Base-by-base conservation (phyloP, 1,140 invertebrate species). In the Drepana arcuata region DNA sequence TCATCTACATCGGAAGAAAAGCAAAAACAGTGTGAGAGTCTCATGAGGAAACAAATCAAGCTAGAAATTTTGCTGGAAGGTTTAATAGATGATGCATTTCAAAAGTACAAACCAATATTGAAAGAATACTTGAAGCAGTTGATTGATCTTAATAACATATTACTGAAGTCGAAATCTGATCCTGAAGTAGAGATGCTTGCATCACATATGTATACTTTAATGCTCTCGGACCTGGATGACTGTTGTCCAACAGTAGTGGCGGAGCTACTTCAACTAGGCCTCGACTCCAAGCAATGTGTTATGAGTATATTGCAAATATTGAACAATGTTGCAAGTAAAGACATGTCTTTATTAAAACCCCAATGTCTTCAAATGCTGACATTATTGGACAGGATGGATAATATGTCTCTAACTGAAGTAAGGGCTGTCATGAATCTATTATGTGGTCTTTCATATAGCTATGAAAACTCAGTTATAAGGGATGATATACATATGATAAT, bases 401-500 rank as follows among this genome's bases (percentile, higher is more conserved):
- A 71, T 37, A 75, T 84, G 61, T 47, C 49, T 28, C 16, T 80
- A 36, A 42, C 32, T 35, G 78, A 82, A 67, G 64, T 79, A 14
- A 70, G 63, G 40, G 72, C 67, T 16, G 61, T 78, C 0, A 83
- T 82, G 77, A 72, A 85, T 51, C 60, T 85, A 15, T 31, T 85
- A 4, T 83, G 79, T 52, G 57, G 63, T 7, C 61, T 85, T 10
- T 79, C 83, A 13, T 85, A 82, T 38, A 64, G 61, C 14, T 55
- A 62, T 43, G 67, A 82, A 38, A 75, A 79, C 38, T 83, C 80
- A 21, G 49, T 72, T 12, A 73, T 85, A 16, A 66, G 69, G 39
- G 70, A 83, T 59, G 79, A 85, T 38, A 59, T 85, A 30, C 68
- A 81, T 36, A 84, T 84, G 64, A 71, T 84, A 13, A 82, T 85